Evolutionary conservation across 2,888 invertebrate genomes (phyloP).

Genomic region (Parascotia fuliginaria): DNA sequence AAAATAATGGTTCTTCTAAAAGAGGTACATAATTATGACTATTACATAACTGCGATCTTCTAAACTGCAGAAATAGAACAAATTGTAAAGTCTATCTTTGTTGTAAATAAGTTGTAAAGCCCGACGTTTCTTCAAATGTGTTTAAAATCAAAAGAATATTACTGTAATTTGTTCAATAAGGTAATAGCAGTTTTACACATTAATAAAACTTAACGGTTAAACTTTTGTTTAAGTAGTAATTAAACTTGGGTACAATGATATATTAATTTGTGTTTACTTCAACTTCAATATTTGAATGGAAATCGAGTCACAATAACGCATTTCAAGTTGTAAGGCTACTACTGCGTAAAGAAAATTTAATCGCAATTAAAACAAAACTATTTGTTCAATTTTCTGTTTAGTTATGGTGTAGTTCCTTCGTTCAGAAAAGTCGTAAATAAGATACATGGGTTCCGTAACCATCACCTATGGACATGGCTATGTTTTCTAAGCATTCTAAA

Average conservation of each 20-base stretch:
- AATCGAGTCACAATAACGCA: conserved; percentile 24
- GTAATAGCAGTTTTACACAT: neutral
- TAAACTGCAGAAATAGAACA: neutral
- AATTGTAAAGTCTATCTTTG: neutral
- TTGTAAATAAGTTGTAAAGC: neutral
- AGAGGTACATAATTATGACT: neutral
- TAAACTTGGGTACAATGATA: conserved; percentile 18
- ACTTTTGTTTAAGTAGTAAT: conserved; percentile 21
- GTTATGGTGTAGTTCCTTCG: too few relatives aligned
- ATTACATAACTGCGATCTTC: neutral
- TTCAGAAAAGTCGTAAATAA: too few relatives aligned
- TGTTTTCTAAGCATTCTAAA: too few relatives aligned
- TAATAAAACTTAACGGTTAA: neutral
- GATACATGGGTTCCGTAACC: too few relatives aligned
- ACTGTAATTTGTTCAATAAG: neutral
- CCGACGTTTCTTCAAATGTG: neutral
- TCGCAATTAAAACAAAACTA: neutral
- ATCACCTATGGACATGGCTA: too few relatives aligned
- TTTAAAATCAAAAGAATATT: neutral
- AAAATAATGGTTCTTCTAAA: neutral
- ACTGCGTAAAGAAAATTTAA: conserved; percentile 25
- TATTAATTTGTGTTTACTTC: conserved; percentile 21
- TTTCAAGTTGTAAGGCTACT: conserved; percentile 22
- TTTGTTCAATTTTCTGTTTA: neutral
- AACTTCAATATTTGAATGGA: conserved; percentile 23